Evolutionary conservation across 2,113 vertebrate genomes (phyloP), one percentile per base, ranked within the genome.

Genomic region (Etheostoma spectabile): DNA sequence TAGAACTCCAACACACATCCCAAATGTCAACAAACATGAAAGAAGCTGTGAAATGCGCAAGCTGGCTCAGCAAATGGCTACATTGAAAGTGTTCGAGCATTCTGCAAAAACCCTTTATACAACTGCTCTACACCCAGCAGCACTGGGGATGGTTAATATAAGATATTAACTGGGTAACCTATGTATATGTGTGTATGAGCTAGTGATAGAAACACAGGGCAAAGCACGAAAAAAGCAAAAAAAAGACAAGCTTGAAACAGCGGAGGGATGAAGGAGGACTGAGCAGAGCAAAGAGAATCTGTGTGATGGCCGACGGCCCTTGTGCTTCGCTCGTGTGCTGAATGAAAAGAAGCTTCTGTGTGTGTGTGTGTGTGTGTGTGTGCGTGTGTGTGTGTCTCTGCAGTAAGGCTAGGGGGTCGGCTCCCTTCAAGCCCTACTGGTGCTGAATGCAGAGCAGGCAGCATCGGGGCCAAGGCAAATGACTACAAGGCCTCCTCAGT

Each of bases 401-500:
- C 91, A 90, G 88, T 75, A 67, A 77, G 30, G 77, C 82, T 84
- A 79, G 71, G 80, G 85, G 76, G 78, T 80, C 35, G 75, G 75
- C 83, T 86, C 73, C 80, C 79, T 79, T 82, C 72, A 73, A 35
- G 80, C 61, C 83, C 66, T 60, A 85, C 86, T 91, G 86, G 67
- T 86, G 89, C 87, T 94, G 92, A 92, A 94, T 94, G 92, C 91
- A 93, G 92, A 93, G 89, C 89, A 93, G 89, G 74, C 87, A 91
- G 84, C 72, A 60, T 75, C 83, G 74, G 91, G 89, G 89, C 88
- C 74, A n/a, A 85, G 88, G 93, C 91, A 91, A 93, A 93, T 74
- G 88, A 93, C 90, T 94, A 93, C 92, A 92, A 92, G 92, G 92
- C 93, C 89, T 93, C 92, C 90, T 92, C 91, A 91, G 92, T 92